Base-by-base conservation (phyloP, 2,888 invertebrate species). In the Arctia plantaginis region DNA sequence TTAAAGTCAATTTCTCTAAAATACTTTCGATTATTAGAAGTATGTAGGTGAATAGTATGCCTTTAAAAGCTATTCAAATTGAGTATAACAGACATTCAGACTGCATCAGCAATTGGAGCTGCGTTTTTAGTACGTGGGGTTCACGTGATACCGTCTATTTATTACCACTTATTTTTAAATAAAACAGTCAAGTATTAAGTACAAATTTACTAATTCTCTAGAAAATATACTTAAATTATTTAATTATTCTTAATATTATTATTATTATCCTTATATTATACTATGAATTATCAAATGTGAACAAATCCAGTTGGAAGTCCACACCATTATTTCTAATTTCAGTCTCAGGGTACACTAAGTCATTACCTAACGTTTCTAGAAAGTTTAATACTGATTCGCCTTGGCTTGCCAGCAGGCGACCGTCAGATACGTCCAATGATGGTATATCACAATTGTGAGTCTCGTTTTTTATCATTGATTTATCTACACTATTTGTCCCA, bases 221-320 rank as follows among this genome's bases (percentile, higher is more conserved):
- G 82, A 69, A 83, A 84, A 83, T 82, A 85, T 80, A 73, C 85
- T 77, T 83, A 84, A 78, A 80, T 82, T 44, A 39, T 72, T 82
- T 68, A 74, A 71, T 77, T 70, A 71, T 77, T 71, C 79, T 79
- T 83, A 83, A 72, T 66, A 62, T 72, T 79, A 76, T 66, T 72
- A 72, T 77, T 76, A 75, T 79, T 78, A 81, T 72, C 35, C 47
- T 72, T 72, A 73, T 44, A 77, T 75, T 78, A 82, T 62, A 78
- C 77, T 90, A 91, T 83, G 90, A 86, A 89, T 91, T 91, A 87
- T 91, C 90, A 91, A 94, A 94, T 77, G 94, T 90, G 87, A 94
- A 95, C 87, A 95, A 89, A 85, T 95, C 95, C 82, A 95, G 81
- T 78, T 94, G 93, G 82, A 94, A 94, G 84, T 95, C 95, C 81